Evolutionary conservation across 2,888 invertebrate genomes (phyloP), one percentile per base, ranked within the genome.

Genomic region (Scelioninae gen. 2): DNA sequence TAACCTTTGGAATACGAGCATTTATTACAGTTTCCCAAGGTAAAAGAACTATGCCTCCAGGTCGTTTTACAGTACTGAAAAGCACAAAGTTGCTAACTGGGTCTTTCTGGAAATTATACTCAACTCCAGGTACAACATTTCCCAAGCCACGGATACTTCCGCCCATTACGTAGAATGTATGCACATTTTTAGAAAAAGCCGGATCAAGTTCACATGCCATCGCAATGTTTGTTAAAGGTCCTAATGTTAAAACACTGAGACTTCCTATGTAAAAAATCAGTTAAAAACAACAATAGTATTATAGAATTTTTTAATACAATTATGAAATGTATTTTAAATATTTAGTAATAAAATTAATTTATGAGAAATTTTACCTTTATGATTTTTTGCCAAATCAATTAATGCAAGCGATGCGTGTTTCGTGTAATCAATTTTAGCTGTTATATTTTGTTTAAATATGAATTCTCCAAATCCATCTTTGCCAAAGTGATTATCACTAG

Each of bases 91-190:
- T 90, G 2, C 90, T 88, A 76, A 90, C 90, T 0, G 91, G 90
- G 80, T 91, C 91, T 63, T 82, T 83, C 52, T 81, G 79, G 76
- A 91, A 90, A 81, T 91, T 91, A 80, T 88, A 91, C 79, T 91
- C 91, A 0, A 88, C 87, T 16, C 78, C 76, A 0, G 76, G 76
- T 5, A n/a, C 15, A 0, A 9, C 15, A 3, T 74, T 72, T 4
- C 76, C 77, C 0, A 57, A 0, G 0, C 72, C 74, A 1, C 37
- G 31, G 1, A 85, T 78, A 37, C 80, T 82, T 2, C 84, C 83
- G 9, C 87, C 87, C 81, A 87, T 79, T 28, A 86, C 76, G 2
- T 83, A 78, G 5, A 87, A 64, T 0, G 13, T 35, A 1, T 64
- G 6, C 3, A 71, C 58, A 13, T 71, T 64, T 4, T 43, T 25